Evolutionary conservation across 2,888 invertebrate genomes (phyloP).

Genomic region (Drosophila neonasuta): DNA sequence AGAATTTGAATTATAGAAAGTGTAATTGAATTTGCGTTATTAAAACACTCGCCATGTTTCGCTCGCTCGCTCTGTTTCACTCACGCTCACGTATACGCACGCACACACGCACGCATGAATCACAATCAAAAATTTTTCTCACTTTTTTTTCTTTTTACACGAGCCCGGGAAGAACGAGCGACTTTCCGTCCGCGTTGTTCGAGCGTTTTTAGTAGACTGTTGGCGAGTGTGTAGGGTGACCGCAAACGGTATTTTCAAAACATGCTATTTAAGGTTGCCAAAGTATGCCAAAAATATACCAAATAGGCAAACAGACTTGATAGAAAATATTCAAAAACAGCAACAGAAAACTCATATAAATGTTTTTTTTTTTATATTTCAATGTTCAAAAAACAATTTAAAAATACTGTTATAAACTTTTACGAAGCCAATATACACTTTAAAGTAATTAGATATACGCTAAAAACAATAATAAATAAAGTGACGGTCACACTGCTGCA

Average conservation of each 20-base stretch:
- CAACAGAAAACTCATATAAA: not conserved
- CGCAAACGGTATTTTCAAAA: not conserved
- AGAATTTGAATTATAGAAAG: constrained; percentile 54
- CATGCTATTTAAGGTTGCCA: not conserved
- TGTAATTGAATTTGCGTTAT: constrained; percentile 50
- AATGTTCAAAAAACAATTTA: too few relatives aligned
- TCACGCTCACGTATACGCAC: constrained; percentile 42
- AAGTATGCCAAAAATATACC: constrained; percentile 20
- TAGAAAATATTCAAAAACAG: not conserved
- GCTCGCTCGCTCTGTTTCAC: constrained; percentile 53
- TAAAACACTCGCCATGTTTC: constrained; percentile 66
- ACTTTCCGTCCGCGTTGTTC: constrained; percentile 44
- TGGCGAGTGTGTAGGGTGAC: constrained; percentile 1
- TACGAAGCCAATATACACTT: not conserved
- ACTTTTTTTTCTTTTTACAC: constrained; percentile 22
- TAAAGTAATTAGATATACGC: too few relatives aligned
- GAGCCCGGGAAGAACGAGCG: constrained; percentile 53
- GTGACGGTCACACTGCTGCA: not conserved
- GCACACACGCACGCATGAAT: constrained; percentile 55
- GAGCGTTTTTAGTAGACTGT: constrained; percentile 57
- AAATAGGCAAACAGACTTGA: not conserved
- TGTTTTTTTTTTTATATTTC: too few relatives aligned
- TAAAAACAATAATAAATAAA: not conserved
- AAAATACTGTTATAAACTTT: too few relatives aligned
- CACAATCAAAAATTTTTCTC: constrained; percentile 38